Base-by-base conservation (phyloP, 2,797 vertebrate species). In the Spondyliosoma cantharus region DNA sequence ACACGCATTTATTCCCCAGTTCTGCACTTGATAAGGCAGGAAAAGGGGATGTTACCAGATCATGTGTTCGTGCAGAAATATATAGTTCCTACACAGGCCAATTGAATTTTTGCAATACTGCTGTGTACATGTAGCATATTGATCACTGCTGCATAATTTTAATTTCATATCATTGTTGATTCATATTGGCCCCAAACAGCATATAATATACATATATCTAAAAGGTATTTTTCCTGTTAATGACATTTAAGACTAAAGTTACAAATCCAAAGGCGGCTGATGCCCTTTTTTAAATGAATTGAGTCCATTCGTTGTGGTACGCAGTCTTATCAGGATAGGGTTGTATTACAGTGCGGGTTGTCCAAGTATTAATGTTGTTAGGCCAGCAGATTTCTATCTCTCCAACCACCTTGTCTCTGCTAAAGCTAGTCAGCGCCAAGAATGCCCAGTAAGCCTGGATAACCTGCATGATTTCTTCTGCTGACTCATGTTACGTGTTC, bases 71-170 rank as follows among this genome's bases (percentile, higher is more conserved):
- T 17, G 46, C 22, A 52, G 62, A 78, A 71, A 78, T 80, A 43
- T 46, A 78, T 48, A 42, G 9, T 62, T 65, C 16, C 66, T 19
- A 52, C 49, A 62, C 7, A 49, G 19, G 4, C n/a, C 45, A 50
- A 42, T 64, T 67, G 64, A 60, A 80, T 71, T 62, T 61, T 13
- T 27, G 46, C 54, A 75, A 37, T 46, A 7, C 17, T 62, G 53
- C 49, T 20, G 27, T 60, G 43, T 64, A 43, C 58, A 65, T 62
- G 53, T 19, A 59, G 54, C 59, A 20, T 63, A 68, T 65, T 74
- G 42, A 76, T 79, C 45, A 66, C 2, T 42, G 32, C 27, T 42
- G 61, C 53, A 20, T 68, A 15, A 57, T 87, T 86, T 80, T 60
- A 80, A 84, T 77, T 77, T 68, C 58, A 72, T 49, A 76, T 67